A percentile compares a stretch with the other conserved stretches of the same genome.
phyloP scores from a whole-genome alignment of 35 echinoderm and acorn worm genomes.

The Heliocidaris erythrogramma region DNA sequence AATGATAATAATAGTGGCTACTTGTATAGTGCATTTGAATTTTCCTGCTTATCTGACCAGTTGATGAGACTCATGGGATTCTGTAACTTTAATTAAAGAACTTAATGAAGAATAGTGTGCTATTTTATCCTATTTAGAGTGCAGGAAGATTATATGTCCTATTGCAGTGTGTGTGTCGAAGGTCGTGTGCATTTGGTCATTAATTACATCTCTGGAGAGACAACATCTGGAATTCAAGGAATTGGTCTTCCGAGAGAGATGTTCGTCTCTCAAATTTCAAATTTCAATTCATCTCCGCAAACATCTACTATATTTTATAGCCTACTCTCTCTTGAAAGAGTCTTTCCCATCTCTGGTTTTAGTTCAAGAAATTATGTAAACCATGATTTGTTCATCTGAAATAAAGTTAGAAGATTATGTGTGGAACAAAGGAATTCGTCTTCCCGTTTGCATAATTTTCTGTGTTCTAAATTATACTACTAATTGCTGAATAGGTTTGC shows the following conservation, averaged over 20 bases:
- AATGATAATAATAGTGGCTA: too few relatives aligned
- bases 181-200: background rate
- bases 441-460: too few relatives aligned
- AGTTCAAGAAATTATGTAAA: too few relatives aligned
- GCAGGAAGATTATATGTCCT: background rate
- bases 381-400: too few relatives aligned
- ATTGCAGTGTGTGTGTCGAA: background rate
- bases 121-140: background rate
- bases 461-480: too few relatives aligned
- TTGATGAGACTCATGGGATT: background rate
- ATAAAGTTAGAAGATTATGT: too few relatives aligned
- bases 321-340: too few relatives aligned
- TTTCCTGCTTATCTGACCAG: background rate
- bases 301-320: background rate
- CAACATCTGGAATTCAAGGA: background rate
- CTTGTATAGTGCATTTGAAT: too few relatives aligned
- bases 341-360: too few relatives aligned
- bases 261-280: background rate
- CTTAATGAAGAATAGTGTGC: background rate
- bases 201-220: background rate
- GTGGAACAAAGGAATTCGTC: too few relatives aligned
- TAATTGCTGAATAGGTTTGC: too few relatives aligned
- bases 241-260: background rate
- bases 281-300: background rate
- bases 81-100: background rate